Evolutionary conservation across 2,888 invertebrate species (phyloP).

Genomic region (Calephelis perditalis): DNA sequence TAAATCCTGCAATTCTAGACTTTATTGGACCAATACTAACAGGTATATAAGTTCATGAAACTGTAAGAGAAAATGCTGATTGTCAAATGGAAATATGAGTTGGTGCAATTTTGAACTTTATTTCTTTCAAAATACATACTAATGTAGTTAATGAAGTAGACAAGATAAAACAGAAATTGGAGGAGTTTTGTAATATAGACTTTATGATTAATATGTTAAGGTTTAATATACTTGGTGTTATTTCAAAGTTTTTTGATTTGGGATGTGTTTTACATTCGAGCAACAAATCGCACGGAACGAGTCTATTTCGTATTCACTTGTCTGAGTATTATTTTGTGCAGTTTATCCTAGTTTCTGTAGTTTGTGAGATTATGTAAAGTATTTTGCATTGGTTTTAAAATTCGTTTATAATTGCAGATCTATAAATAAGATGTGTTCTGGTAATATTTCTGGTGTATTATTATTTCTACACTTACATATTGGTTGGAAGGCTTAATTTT

Average conservation of each 20-base stretch:
- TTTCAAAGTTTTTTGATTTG: slow-evolving; percentile 18
- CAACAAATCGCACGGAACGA: slow-evolving; percentile 46
- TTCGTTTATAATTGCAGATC: too few relatives aligned
- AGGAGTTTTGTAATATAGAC: background rate
- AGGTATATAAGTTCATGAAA: slow-evolving; percentile 9
- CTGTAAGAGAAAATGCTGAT: slow-evolving; percentile 12
- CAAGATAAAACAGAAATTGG: background rate
- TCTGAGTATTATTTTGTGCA: slow-evolving; percentile 11
- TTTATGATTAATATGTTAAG: background rate
- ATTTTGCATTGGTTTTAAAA: background rate
- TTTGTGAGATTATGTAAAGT: slow-evolving; percentile 13
- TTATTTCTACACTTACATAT: too few relatives aligned
- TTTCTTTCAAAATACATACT: slow-evolving; percentile 6
- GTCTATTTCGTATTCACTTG: slow-evolving; percentile 27
- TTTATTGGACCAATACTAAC: slow-evolving; percentile 6
- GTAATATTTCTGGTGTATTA: too few relatives aligned
- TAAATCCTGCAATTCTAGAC: background rate
- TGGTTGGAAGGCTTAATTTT: too few relatives aligned
- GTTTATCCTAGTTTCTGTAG: slow-evolving; percentile 10
- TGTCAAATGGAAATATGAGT: slow-evolving; percentile 1
- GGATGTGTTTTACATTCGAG: slow-evolving; percentile 42
- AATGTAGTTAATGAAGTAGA: slow-evolving; percentile 8
- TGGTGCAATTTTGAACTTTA: slow-evolving; percentile 5
- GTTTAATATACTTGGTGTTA: background rate
- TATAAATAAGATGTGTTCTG: too few relatives aligned